Evolutionary conservation across 2,797 vertebrate species (phyloP), one percentile per base, ranked within the genome.

Genomic region (Megaceryle alcyon): DNA sequence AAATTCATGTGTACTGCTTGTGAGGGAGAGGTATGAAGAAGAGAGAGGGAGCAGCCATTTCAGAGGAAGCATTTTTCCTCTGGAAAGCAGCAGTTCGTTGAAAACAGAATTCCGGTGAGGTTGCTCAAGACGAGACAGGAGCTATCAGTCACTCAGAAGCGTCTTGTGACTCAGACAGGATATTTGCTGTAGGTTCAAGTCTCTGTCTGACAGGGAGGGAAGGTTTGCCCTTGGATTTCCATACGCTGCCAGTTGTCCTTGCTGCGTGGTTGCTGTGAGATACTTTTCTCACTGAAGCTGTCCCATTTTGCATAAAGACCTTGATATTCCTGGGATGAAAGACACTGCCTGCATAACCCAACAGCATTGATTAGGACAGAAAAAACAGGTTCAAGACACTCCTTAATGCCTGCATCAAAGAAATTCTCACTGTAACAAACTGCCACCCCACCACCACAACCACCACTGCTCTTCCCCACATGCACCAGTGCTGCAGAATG

Each of bases 301-400:
- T 29, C 29, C 16, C 23, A 31, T 68, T 87, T 94, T 94, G 77
- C 89, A 93, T 43, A 73, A 72, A 53, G 91, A 20, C 82, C n/a
- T 96, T 76, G 66, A 4, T 93, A 86, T 86, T 91, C 78, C 83
- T 31, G 35, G 77, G 90, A 84, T 88, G 92, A 96, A 90, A 94
- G 82, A 26, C 68, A 23, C 59, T 79, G 95, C 70, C 87, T 96
- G 90, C 92, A 80, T 78, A 37, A 86, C n/a, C 22, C 94, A 71
- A 29, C 79, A 71, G 72, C 95, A 68, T 82, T 86, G 95, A 86
- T 93, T 41, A 92, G 93, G 83, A 64, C 81, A 95, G 90, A 93
- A 88, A 93, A 96, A 96, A 96, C 88, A 94, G 94, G 88, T 96
- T 92, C 83, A 53, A 48, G 86, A 43, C 49, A 92, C 57, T 81